phyloP scores from a whole-genome alignment of 2,113 vertebrate genomes.

The Pterophyllum scalare region DNA sequence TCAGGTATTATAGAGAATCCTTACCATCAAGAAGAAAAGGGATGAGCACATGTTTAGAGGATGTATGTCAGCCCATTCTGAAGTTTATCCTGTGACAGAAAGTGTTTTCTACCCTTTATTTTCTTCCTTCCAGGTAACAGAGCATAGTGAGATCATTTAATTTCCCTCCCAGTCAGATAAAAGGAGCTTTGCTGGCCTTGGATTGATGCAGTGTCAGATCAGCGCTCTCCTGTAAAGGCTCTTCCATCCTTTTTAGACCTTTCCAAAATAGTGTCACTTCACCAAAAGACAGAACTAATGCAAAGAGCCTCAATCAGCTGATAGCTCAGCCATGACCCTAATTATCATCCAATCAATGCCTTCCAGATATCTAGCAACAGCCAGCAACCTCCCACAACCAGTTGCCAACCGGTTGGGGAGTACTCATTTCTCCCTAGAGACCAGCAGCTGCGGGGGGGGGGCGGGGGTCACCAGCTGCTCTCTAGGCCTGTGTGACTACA shows the following conservation, averaged over 20 bases:
- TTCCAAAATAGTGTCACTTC: too few species aligned
- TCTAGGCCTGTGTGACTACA: fast-evolving
- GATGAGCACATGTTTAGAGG: not conserved
- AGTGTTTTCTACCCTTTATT: not conserved
- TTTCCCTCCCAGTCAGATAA: not conserved
- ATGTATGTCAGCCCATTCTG: not conserved
- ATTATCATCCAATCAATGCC: not conserved
- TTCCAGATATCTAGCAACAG: not conserved
- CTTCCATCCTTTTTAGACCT: not conserved
- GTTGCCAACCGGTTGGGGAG: fast-evolving
- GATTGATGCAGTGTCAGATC: not conserved
- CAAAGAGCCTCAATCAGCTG: not conserved
- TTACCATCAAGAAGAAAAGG: not conserved
- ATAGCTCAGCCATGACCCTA: not conserved
- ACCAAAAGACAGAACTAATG: not conserved
- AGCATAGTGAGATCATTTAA: not conserved
- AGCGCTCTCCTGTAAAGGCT: not conserved
- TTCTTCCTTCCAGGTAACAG: not conserved
- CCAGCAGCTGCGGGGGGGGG: not conserved
- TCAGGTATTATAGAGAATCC: not conserved
- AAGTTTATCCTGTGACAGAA: not conserved
- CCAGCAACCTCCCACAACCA: fast-evolving
- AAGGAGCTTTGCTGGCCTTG: not conserved
- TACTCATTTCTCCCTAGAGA: not conserved
- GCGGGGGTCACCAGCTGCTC: not conserved